These are phyloP conservation scores for Oriolus oriolus DNA, from an alignment of 2,113 vertebrate genomes.

Conservation along the genomic window DNA sequence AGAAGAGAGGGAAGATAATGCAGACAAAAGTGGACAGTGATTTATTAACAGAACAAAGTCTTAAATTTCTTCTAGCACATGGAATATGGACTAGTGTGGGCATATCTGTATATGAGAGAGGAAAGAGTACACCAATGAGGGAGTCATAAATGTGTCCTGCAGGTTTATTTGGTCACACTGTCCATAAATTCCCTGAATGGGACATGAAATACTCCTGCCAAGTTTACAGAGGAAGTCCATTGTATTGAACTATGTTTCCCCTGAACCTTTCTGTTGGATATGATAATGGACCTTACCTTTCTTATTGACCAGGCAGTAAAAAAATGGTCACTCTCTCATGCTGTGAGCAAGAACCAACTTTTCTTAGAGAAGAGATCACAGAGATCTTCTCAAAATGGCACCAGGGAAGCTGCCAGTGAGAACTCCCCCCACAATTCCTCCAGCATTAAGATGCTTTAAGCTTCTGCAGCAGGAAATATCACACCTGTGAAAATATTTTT, in stretches of 20 bases:
- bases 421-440: neutral
- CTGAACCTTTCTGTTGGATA: neutral
- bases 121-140: neutral
- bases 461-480: neutral
- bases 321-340: neutral
- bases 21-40: neutral
- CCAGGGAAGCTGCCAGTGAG: neutral
- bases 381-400: neutral
- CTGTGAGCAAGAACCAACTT: neutral
- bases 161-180: neutral
- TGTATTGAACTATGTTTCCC: neutral
- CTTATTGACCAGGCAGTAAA: neutral
- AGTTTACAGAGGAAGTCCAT: neutral
- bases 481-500: neutral
- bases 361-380: neutral
- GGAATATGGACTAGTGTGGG: neutral
- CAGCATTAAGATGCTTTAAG: neutral
- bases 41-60: neutral
- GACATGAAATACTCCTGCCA: fast-evolving
- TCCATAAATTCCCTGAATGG: neutral
- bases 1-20: neutral
- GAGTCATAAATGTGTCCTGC: neutral
- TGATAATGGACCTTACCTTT: neutral
- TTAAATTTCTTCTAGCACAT: neutral
- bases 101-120: neutral